Percentiles rank a stretch among this genome's conserved stretches.
phyloP scores from a whole-genome alignment of 2,888 invertebrate species.

The Disparrhopalites patrizii region DNA sequence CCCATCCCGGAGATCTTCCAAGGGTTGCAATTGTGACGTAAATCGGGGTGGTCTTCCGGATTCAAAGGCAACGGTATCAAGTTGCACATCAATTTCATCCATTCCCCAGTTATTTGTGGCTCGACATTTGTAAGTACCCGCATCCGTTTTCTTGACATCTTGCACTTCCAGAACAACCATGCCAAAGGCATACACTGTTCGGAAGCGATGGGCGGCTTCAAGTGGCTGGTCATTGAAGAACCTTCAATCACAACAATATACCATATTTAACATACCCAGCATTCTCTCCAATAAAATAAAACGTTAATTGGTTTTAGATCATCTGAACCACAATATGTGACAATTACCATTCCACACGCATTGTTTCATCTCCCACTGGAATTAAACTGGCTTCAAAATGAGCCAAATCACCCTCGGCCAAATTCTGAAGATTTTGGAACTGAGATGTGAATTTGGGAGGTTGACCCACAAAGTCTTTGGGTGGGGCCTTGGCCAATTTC shows the following conservation, averaged over 20 bases:
- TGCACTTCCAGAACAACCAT: slow-evolving; percentile 95
- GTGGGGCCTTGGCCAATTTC: slow-evolving; percentile 63
- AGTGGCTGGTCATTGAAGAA: slow-evolving; percentile 77
- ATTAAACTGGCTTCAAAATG: slow-evolving; percentile 96
- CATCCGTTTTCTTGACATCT: slow-evolving; percentile 88
- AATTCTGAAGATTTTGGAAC: slow-evolving; percentile 46
- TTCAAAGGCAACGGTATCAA: slow-evolving; percentile 53
- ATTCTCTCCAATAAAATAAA: no score
- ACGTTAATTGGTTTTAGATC: no score
- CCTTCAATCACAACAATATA: no score
- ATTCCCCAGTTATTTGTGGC: slow-evolving; percentile 86
- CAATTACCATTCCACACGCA: slow-evolving; percentile 96
- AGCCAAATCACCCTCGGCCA: slow-evolving; percentile 67
- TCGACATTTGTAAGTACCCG: slow-evolving; percentile 80
- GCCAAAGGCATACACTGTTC: slow-evolving; percentile 95
- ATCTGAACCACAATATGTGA: no score
- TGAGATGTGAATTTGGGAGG: slow-evolving; percentile 82
- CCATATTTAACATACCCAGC: no score
- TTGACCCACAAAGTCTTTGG: slow-evolving; percentile 73
- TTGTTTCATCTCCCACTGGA: slow-evolving; percentile 88
- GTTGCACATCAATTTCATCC: slow-evolving; percentile 76
- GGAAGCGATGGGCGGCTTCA: slow-evolving; percentile 73
- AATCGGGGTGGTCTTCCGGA: slow-evolving; percentile 39
- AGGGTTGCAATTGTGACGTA: slow-evolving; percentile 52
- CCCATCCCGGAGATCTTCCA: slow-evolving; percentile 82